Evolutionary conservation across 2,797 vertebrate genomes (phyloP), one percentile per base, ranked within the genome.

Genomic region (Craterocephalus amniculus): DNA sequence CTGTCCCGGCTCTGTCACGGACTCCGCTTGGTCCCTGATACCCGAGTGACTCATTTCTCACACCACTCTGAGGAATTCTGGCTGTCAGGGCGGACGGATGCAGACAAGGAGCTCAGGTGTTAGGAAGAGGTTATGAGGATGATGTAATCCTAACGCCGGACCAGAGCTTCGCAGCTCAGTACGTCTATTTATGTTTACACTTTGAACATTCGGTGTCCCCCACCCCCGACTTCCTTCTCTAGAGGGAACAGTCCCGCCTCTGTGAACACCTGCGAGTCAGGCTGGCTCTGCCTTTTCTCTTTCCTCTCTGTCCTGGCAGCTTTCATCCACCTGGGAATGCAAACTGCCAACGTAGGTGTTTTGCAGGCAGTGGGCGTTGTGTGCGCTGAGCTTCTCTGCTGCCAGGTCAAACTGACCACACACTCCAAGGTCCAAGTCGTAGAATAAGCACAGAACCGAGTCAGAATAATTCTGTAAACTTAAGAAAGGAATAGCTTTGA

Each of bases 1-100:
- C 10, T 63, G 73, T 71, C 67, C 32, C 1, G 24, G 16, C 18
- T 36, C 31, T 55, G 57, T 79, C 58, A 6, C 29, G 78, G 83
- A 70, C 88, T 90, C 86, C 76, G 43, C 77, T 82, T 70, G 88
- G 83, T 74, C 91, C 89, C 82, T 91, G 92, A 88, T 90, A 88
- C 72, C 85, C 65, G 51, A 70, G 49, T 70, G 83, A 93, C 87
- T 85, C 83, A 79, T 76, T 85, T 79, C 91, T 92, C 83, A 76
- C 92, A 88, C 81, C 22, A 38, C 45, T 67, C 71, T 87, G 91
- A 83, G 89, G 91, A 92, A 93, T 94, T 90, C 87, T 67, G 77
- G 77, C 72, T 27, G 89, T 77, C 67, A 72, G 74, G 64, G 61
- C 14, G 57, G 63, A 66, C 61, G 35, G 63, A 32, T 6, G 62